These are phyloP conservation scores for Thalassoma bifasciatum DNA, from an alignment of 2,113 vertebrate genomes.

Conservation along the genomic window DNA sequence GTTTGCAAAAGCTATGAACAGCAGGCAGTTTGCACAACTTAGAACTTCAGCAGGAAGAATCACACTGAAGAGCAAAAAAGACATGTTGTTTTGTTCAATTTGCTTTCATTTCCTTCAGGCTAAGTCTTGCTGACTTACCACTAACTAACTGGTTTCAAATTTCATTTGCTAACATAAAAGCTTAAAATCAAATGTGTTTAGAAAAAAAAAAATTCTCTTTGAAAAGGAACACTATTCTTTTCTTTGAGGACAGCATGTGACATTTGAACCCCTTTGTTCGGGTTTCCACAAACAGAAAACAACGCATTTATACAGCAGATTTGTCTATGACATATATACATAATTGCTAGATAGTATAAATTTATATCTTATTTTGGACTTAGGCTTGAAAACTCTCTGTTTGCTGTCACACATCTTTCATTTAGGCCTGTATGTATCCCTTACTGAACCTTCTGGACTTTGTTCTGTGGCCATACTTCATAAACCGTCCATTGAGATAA, in stretches of 20 bases:
- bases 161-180: neutral
- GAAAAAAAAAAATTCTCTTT: neutral
- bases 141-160: neutral
- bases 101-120: neutral
- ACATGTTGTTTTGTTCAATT: neutral
- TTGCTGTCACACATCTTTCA: neutral
- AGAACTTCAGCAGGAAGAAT: too few species aligned
- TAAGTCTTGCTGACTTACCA: neutral
- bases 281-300: slow-evolving; percentile 1
- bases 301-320: slow-evolving; percentile 8
- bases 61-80: too few species aligned
- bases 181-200: neutral
- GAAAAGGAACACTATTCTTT: neutral
- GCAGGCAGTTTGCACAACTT: too few species aligned
- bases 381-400: neutral
- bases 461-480: slow-evolving; percentile 22
- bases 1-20: too few species aligned
- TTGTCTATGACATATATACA: neutral
- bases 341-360: neutral
- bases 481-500: slow-evolving; percentile 29
- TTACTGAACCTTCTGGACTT: slow-evolving; percentile 3
- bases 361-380: neutral
- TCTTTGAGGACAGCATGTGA: neutral
- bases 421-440: neutral
- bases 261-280: neutral